phyloP scores from a whole-genome alignment of 1,140 invertebrate genomes.

The Ceratoteleas bidentatus region DNA sequence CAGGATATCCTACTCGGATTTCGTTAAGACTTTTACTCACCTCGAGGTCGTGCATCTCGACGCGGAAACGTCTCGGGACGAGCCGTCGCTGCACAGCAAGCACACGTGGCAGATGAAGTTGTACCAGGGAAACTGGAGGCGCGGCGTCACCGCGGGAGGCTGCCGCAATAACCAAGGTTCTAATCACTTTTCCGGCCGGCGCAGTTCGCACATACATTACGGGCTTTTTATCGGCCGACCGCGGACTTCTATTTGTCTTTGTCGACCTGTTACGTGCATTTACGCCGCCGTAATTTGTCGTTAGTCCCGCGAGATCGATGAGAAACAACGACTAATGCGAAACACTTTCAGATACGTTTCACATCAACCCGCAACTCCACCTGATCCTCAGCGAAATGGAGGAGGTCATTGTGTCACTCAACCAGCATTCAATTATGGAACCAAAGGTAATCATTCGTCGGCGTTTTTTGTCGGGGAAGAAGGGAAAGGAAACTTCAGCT shows the following conservation, averaged over 20 bases:
- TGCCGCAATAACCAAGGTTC: constrained; percentile 93
- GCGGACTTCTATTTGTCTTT: constrained; percentile 29
- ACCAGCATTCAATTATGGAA: constrained; percentile 95
- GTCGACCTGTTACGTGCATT: constrained; percentile 39
- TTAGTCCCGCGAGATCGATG: neutral
- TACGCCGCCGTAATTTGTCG: constrained; percentile 26
- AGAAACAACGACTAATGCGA: neutral
- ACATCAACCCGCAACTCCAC: constrained; percentile 95
- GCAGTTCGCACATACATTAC: constrained; percentile 51
- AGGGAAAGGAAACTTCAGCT: neutral
- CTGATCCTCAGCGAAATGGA: constrained; percentile 90
- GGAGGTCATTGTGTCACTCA: constrained; percentile 92
- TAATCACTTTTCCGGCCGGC: constrained; percentile 43
- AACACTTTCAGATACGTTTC: constrained; percentile 89
- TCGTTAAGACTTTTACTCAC: constrained; percentile 91
- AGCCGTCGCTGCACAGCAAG: constrained; percentile 89
- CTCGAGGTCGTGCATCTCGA: constrained; percentile 94
- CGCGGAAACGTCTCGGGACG: constrained; percentile 91
- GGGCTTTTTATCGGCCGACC: constrained; percentile 31
- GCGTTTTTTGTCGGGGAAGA: neutral
- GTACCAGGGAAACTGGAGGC: constrained; percentile 93
- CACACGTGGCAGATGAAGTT: constrained; percentile 92
- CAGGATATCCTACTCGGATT: constrained; percentile 92
- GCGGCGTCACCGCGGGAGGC: constrained; percentile 93
- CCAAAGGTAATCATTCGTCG: constrained; percentile 85